Conservation (phyloP, 2,797 vertebrate species). For the Lepus townsendii region DNA sequence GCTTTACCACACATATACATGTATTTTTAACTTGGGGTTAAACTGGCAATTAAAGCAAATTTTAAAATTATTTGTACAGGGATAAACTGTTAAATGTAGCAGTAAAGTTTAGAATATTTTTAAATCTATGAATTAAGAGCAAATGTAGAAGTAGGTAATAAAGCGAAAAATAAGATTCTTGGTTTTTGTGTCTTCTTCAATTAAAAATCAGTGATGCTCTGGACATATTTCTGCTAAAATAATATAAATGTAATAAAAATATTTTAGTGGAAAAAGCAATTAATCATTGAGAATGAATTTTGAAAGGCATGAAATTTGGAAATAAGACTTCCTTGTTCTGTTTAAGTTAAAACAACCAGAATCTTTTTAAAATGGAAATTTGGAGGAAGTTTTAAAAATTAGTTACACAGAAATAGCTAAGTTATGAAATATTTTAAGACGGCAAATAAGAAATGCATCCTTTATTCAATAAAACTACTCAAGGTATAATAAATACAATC, state of each 20-base stretch:
- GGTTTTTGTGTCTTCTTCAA: slow-evolving; percentile 56
- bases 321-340: slow-evolving; percentile 68
- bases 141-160: slow-evolving; percentile 27
- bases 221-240: slow-evolving; percentile 68
- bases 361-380: slow-evolving; percentile 59
- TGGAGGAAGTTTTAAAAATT: slow-evolving; percentile 57
- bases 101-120: slow-evolving; percentile 57
- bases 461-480: slow-evolving; percentile 72
- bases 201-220: slow-evolving; percentile 64
- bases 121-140: slow-evolving; percentile 27
- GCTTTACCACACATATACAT: background rate
- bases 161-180: slow-evolving; percentile 58
- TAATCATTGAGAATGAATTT: slow-evolving; percentile 60
- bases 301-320: slow-evolving; percentile 45
- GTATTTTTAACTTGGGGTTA: slow-evolving; percentile 9
- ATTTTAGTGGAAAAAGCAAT: slow-evolving; percentile 36
- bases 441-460: slow-evolving; percentile 62
- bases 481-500: slow-evolving; percentile 63
- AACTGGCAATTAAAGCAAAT: background rate
- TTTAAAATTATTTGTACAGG: slow-evolving; percentile 51
- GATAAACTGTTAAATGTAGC: slow-evolving; percentile 48
- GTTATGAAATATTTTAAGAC: slow-evolving; percentile 67
- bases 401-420: slow-evolving; percentile 60
- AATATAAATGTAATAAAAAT: slow-evolving; percentile 58
- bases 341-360: slow-evolving; percentile 67